A percentile compares a stretch with the other conserved stretches of the same genome.
Conservation (phyloP, 2,797 vertebrate species). For the Lutjanus argentimaculatus region DNA sequence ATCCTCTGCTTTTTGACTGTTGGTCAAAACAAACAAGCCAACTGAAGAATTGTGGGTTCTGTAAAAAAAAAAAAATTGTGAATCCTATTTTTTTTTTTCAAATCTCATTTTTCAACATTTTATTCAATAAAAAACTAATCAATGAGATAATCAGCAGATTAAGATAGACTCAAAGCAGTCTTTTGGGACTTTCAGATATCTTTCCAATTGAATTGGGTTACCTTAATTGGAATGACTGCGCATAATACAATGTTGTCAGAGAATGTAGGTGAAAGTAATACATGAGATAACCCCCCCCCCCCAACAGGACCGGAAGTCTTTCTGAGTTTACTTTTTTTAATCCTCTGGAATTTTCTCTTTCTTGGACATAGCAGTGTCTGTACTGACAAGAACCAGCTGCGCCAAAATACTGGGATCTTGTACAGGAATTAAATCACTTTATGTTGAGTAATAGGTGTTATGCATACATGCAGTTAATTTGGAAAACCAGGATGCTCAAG, state of each 20-base stretch:
- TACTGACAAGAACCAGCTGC: not conserved
- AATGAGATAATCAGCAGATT: not conserved
- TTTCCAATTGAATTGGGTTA: too few species aligned
- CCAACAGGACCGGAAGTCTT: too few species aligned
- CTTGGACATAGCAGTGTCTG: not conserved
- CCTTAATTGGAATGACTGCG: too few species aligned
- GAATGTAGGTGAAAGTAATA: too few species aligned
- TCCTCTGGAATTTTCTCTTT: too few species aligned
- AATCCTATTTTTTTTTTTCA: not conserved
- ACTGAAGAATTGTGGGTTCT: not conserved
- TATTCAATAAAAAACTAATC: not conserved
- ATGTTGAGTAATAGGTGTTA: not conserved
- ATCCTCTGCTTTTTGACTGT: not conserved
- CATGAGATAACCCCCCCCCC: too few species aligned
- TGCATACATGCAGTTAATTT: not conserved
- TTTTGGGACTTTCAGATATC: not conserved
- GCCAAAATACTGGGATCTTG: not conserved
- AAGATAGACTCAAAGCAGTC: not conserved
- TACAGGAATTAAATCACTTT: not conserved
- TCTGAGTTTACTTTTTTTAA: too few species aligned
- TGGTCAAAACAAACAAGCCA: not conserved
- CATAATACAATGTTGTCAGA: too few species aligned
- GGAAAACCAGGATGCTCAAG: not conserved
- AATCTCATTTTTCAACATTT: not conserved
- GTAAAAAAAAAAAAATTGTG: not conserved